Percentiles rank a stretch among this genome's conserved stretches.
Evolutionary conservation across 2,888 invertebrate species (phyloP).

Genomic region (Drosophila pullipes): DNA sequence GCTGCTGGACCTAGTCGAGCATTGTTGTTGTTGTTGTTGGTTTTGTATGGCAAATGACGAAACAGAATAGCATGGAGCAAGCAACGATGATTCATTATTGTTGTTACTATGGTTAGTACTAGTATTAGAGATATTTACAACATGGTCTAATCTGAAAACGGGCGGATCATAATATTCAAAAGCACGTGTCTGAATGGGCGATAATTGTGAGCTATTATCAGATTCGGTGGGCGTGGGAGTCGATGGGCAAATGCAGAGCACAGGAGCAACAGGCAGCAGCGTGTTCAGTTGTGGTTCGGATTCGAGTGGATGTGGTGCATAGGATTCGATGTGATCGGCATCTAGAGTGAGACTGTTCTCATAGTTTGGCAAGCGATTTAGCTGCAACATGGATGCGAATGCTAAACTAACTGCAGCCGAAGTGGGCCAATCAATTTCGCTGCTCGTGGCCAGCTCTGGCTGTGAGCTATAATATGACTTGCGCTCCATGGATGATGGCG

Average conservation of each 20-base stretch:
- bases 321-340: constrained; percentile 20
- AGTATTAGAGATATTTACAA: constrained; percentile 72
- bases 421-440: constrained; percentile 30
- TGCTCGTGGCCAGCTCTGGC: constrained; percentile 74
- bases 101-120: constrained; percentile 81
- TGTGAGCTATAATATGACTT: constrained; percentile 82
- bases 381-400: constrained; percentile 64
- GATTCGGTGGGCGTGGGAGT: constrained; percentile 84
- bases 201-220: constrained; percentile 63
- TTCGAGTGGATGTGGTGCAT: constrained; percentile 6
- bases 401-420: constrained; percentile 24
- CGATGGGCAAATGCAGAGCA: constrained; percentile 82
- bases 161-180: constrained; percentile 50
- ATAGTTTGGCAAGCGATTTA: constrained; percentile 63
- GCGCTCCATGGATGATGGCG: constrained; percentile 48
- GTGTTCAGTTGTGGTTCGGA: constrained; percentile 25
- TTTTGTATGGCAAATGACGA: constrained; percentile 79
- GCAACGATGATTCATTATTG: constrained; percentile 85
- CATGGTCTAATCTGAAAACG: constrained; percentile 60
- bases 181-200: constrained; percentile 27
- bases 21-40: constrained; percentile 65
- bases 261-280: constrained; percentile 70
- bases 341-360: constrained; percentile 27
- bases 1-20: constrained; percentile 83
- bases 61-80: constrained; percentile 84